phyloP scores from a whole-genome alignment of 2,113 vertebrate genomes.

The Hypomesus transpacificus region DNA sequence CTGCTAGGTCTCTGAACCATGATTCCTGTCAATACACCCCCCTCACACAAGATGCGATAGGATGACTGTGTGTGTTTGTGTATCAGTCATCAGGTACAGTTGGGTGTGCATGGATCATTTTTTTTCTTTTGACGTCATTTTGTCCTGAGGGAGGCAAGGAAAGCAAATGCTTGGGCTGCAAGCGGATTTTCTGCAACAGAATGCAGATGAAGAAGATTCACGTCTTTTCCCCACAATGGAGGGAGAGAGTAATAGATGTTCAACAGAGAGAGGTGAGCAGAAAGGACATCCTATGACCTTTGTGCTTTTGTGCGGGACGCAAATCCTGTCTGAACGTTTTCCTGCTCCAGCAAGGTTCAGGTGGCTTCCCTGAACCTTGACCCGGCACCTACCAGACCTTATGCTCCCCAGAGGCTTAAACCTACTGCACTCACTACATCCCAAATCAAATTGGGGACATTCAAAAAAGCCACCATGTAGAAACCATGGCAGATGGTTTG shows the following conservation, averaged over 20 bases:
- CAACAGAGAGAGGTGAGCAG: not conserved
- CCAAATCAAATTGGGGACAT: not conserved
- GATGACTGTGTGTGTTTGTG: too few species aligned
- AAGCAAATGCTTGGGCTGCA: too few species aligned
- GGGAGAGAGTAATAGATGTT: not conserved
- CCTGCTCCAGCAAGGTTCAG: not conserved
- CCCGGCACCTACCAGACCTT: not conserved
- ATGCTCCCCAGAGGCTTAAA: not conserved
- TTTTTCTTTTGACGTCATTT: too few species aligned
- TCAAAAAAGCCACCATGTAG: not conserved
- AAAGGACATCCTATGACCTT: not conserved
- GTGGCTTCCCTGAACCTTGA: not conserved
- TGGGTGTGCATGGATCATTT: too few species aligned
- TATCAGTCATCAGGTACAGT: too few species aligned
- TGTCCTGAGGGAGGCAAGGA: too few species aligned
- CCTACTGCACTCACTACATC: not conserved
- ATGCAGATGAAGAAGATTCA: too few species aligned
- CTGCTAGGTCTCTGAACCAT: constrained; percentile 35
- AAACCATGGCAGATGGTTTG: constrained; percentile 7
- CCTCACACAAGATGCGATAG: too few species aligned
- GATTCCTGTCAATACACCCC: constrained; percentile 63
- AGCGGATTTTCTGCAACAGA: too few species aligned
- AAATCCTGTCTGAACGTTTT: not conserved
- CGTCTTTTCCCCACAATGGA: not conserved
- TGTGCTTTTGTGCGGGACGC: not conserved